Evolutionary conservation across 1,140 invertebrate species (phyloP).

Genomic region (Drosophila dunni): DNA sequence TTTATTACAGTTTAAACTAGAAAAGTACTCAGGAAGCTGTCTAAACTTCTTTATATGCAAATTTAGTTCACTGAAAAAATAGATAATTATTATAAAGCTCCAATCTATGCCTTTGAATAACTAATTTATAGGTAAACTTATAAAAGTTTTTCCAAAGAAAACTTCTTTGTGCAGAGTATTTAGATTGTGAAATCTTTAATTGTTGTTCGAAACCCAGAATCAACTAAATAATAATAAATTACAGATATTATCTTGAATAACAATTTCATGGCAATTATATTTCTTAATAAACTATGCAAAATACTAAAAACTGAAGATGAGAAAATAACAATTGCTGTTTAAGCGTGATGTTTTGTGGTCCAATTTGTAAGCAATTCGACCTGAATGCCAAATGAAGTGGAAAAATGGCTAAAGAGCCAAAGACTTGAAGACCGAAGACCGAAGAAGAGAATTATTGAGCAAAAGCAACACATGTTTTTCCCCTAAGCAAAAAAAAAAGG

Average conservation of each 20-base stretch:
- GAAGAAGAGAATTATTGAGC: background rate
- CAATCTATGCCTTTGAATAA: no score
- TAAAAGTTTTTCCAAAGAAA: no score
- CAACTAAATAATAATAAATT: background rate
- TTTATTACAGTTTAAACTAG: no score
- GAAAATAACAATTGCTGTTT: background rate
- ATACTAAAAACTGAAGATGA: background rate
- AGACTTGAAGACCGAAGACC: background rate
- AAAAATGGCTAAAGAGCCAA: constrained; percentile 2
- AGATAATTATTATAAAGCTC: no score
- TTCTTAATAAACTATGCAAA: background rate
- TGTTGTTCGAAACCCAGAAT: no score
- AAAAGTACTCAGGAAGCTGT: background rate
- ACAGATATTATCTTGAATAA: background rate
- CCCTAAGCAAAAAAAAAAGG: background rate
- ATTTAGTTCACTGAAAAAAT: no score
- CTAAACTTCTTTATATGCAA: background rate
- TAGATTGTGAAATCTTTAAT: no score
- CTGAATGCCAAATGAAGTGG: constrained; percentile 7
- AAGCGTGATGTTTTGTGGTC: background rate
- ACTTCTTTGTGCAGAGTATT: no score
- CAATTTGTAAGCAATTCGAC: constrained; percentile 10
- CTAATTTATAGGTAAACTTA: no score
- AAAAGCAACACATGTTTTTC: background rate
- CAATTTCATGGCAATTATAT: background rate